Evolutionary conservation across 2,888 invertebrate species (phyloP), one percentile per base, ranked within the genome.

Genomic region (Brenthis daphne): DNA sequence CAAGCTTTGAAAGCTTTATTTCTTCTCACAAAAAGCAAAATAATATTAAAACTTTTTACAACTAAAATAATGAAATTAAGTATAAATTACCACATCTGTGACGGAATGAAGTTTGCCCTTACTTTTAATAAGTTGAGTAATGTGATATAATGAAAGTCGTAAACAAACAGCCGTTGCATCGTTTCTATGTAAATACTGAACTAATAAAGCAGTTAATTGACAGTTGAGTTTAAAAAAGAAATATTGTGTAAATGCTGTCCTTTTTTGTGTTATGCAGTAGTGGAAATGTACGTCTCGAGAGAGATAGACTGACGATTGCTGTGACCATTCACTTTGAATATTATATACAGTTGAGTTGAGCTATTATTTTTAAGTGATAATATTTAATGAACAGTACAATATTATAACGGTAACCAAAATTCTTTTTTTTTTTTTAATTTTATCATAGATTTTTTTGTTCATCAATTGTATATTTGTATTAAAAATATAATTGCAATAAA

Each of bases 121-220:
- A 60, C 72, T 77, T 78, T 77, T 79, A 79, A 79, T 79, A 78
- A 79, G 77, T 75, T 56, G 69, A 66, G 75, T 76, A 77, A 76
- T 77, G 75, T 73, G 68, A 75, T 76, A 77, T 77, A 78, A 79
- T 76, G 76, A 71, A 75, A 76, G 71, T 77, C 78, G 78, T 79
- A 79, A 79, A 78, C 76, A 77, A 79, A 73, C 76, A 72, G 71
- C 67, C 73, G 75, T 70, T 73, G 70, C 72, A 74, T 74, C 75
- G 75, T 78, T 78, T 77, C 71, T 77, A 78, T 78, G 77, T 76
- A 74, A 78, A 78, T 78, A 74, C 68, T 55, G 63, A 65, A 69
- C 71, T 57, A 76, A 75, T 75, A 75, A 74, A 76, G 70, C 73
- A 74, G 66, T 69, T 71, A 72, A 75, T 73, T 73, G 73, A 69